Percentiles rank a stretch among this genome's conserved stretches.
Conservation (phyloP, 2,113 vertebrate genomes). For the Chlamydotis undulata region DNA sequence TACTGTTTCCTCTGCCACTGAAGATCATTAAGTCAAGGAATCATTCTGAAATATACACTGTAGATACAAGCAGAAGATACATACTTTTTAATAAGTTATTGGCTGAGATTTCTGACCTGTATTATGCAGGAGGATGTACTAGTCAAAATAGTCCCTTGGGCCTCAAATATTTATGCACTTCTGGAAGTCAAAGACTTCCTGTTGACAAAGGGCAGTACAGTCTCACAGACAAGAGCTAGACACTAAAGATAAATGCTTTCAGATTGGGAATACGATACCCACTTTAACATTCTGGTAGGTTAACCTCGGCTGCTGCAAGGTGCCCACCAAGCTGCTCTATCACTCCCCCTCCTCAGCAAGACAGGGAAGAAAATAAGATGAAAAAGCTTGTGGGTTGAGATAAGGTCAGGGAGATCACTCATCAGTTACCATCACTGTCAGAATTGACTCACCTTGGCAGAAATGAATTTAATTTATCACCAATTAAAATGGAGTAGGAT, state of each 20-base stretch:
- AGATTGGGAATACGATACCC: not conserved
- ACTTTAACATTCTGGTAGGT: not conserved
- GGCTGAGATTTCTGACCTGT: not conserved
- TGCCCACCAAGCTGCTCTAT: not conserved
- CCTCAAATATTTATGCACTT: not conserved
- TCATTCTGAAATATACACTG: not conserved
- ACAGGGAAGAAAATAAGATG: not conserved
- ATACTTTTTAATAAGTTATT: not conserved
- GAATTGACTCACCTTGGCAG: not conserved
- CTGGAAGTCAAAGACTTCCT: not conserved
- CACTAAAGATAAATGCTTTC: not conserved
- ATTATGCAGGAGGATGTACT: not conserved
- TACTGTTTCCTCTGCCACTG: not conserved
- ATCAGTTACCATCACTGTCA: not conserved
- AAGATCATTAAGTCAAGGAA: not conserved
- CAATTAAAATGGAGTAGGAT: not conserved
- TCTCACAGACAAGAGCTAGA: not conserved
- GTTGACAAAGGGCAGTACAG: not conserved
- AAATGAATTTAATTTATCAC: not conserved
- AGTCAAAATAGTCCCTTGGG: not conserved
- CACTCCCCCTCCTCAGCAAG: not conserved
- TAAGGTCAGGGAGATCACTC: not conserved
- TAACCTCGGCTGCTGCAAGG: not conserved
- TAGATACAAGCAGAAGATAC: not conserved
- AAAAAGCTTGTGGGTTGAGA: not conserved